Conservation (phyloP, 2,113 vertebrate species). For the Arvicanthis niloticus region DNA sequence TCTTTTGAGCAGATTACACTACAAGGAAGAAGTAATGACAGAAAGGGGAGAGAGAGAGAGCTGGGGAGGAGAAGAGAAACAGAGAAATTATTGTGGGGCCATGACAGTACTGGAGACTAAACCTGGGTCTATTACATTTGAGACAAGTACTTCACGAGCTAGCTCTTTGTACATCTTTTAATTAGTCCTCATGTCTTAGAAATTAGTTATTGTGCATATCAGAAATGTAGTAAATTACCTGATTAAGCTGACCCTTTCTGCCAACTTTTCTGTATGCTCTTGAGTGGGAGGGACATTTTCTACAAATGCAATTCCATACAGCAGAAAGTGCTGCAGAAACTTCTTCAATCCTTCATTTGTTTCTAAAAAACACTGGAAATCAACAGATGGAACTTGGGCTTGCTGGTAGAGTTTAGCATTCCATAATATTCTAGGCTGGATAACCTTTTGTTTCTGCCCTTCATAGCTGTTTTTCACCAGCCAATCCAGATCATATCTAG, state of each 20-base stretch:
- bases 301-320: slow-evolving; percentile 95
- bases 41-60: not conserved
- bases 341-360: slow-evolving; percentile 91
- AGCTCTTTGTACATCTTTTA: not conserved
- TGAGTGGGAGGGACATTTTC: slow-evolving; percentile 92
- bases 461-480: slow-evolving; percentile 94
- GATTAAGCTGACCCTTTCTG: slow-evolving; percentile 93
- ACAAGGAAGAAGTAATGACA: not conserved
- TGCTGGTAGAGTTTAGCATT: slow-evolving; percentile 90
- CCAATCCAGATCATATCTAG: slow-evolving; percentile 92
- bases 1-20: not conserved
- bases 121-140: not conserved
- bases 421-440: slow-evolving; percentile 93
- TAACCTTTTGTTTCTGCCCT: slow-evolving; percentile 87
- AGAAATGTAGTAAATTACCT: slow-evolving; percentile 86
- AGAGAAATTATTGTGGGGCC: not conserved
- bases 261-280: slow-evolving; percentile 91
- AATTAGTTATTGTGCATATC: slow-evolving; percentile 8
- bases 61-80: not conserved
- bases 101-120: too few relatives aligned
- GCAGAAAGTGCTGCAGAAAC: slow-evolving; percentile 93
- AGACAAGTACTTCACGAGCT: not conserved
- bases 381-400: slow-evolving; percentile 86
- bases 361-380: slow-evolving; percentile 91
- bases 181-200: not conserved